phyloP scores from a whole-genome alignment of 2,113 vertebrate species.

The Grallaria varia region DNA sequence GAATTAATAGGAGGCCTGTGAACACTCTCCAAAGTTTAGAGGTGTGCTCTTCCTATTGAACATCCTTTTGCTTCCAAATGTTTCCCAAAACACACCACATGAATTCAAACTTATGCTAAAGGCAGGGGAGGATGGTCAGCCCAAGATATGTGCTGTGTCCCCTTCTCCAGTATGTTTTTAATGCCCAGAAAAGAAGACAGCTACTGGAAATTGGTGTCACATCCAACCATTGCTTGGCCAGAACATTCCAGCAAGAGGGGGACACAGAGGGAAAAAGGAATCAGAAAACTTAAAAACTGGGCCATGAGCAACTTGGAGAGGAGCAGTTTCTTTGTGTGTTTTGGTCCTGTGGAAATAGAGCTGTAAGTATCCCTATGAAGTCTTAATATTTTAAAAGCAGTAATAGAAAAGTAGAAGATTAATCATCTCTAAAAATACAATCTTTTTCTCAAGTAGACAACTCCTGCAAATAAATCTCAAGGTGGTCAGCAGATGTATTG shows the following conservation, averaged over 20 bases:
- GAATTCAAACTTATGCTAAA: neutral
- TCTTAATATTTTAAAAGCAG: neutral
- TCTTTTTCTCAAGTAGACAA: neutral
- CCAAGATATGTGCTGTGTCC: neutral
- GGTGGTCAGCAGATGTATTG: neutral
- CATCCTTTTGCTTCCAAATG: neutral
- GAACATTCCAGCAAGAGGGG: neutral
- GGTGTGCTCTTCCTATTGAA: neutral
- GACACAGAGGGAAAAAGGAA: neutral
- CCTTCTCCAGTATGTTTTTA: neutral
- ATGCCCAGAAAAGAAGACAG: neutral
- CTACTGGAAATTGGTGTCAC: neutral
- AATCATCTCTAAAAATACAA: neutral
- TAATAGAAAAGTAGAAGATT: neutral
- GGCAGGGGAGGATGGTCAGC: neutral
- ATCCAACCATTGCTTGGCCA: rapidly evolving
- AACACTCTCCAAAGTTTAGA: neutral
- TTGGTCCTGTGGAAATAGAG: neutral
- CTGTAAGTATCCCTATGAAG: neutral
- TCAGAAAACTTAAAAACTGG: neutral
- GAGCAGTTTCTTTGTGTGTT: neutral
- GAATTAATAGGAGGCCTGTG: neutral
- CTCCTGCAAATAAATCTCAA: neutral
- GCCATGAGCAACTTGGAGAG: neutral
- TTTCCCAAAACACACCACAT: neutral